Base-by-base conservation (phyloP, 2,888 invertebrate genomes). In the Arenicola marina region DNA sequence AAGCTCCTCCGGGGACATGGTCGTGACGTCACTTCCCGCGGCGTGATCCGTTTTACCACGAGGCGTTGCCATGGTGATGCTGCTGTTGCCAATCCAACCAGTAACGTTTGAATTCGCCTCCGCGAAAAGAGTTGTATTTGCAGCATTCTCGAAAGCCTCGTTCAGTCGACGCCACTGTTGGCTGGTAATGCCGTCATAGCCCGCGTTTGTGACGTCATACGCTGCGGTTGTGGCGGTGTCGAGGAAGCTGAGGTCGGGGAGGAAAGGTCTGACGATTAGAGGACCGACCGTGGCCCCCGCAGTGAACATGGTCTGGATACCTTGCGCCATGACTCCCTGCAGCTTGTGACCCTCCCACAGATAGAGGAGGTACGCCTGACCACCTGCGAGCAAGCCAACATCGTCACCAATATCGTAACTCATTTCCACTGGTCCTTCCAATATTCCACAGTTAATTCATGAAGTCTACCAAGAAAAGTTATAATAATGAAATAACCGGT, bases 211-310 rank as follows among this genome's bases (percentile, higher is more conserved):
- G 38, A 15, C 11, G 38, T 38, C 38, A 38, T 38, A 38, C 11
- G 38, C 38, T 18, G 31, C n/a, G 26, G 63, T 29, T 26, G 51
- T 51, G 18, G 65, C 60, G n/a, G 38, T 28, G 28, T 51, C 28
- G 3, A 18, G 15, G 15, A 43, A 33, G 11, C 21, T 2, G n/a
- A 65, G 46, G 3, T 65, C 65, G n/a, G 54, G 34, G 38, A 66
- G 63, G 38, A 66, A 66, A 24, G 56, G 46, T 15, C 54, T 48
- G 21, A 66, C 45, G 38, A 66, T 33, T 15, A 64, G 34, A 15
- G 66, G 66, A 26, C 63, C 61, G 28, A 66, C 26, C 31, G 53
- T 53, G 11, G 65, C 58, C n/a, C 58, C 66, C 2, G 64, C 34
- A 4, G 66, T 61, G 63, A 63, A 66, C n/a, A 64, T 7, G 15